phyloP scores from a whole-genome alignment of 2,113 vertebrate species.

The Silurus asotus region DNA sequence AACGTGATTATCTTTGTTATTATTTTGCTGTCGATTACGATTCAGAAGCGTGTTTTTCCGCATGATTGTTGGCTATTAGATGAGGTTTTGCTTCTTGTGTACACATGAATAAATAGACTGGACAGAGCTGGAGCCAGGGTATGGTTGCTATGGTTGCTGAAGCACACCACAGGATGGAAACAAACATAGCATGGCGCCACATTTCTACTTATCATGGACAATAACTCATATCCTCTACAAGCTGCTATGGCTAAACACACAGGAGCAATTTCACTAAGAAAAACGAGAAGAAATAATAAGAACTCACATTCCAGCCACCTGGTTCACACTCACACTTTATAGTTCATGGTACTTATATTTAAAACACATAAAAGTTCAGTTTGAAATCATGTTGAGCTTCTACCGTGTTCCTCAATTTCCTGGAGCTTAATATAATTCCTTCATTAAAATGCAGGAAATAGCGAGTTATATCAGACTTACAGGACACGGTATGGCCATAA shows the following conservation, averaged over 20 bases:
- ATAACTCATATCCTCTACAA: neutral
- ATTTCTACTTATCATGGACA: conserved; percentile 6
- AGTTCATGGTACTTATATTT: neutral
- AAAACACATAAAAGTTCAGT: neutral
- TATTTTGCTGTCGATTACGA: no score
- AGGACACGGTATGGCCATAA: no score
- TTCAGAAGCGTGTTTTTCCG: neutral
- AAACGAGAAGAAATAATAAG: no score
- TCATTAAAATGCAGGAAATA: neutral
- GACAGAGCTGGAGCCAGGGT: neutral
- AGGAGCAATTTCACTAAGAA: neutral
- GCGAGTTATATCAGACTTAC: neutral
- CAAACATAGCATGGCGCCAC: neutral
- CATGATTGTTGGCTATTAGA: neutral
- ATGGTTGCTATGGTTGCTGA: conserved; percentile 22
- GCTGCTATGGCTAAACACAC: neutral
- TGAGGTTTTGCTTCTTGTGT: neutral
- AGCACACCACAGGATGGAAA: conserved; percentile 1
- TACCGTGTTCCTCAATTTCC: neutral
- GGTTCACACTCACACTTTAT: neutral
- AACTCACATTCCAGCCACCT: neutral
- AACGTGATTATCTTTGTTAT: no score
- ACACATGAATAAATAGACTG: conserved; percentile 4
- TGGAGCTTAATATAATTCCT: neutral
- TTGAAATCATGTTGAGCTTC: neutral